These are phyloP conservation scores for Drosophila grimshawi DNA, from an alignment of 1,140 invertebrate species.

Conservation along the genomic window DNA sequence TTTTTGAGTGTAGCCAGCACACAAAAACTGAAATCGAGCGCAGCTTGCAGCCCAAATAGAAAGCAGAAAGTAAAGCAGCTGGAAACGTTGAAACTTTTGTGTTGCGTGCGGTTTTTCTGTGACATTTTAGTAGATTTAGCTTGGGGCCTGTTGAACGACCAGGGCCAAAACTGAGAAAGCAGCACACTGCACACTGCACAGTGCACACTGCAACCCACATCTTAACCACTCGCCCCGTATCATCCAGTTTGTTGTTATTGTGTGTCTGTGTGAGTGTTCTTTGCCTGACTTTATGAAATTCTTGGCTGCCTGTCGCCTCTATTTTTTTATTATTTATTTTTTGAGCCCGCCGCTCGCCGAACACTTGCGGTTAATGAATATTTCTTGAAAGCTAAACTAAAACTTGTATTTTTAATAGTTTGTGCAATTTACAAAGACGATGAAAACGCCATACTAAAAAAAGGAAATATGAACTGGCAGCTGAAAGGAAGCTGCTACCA, in stretches of 20 bases:
- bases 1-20: constrained; percentile 1
- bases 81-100: constrained; percentile 64
- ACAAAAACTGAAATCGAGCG: constrained; percentile 61
- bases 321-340: neutral
- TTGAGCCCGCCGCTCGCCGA: constrained; percentile 16
- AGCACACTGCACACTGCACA: neutral
- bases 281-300: constrained; percentile 43
- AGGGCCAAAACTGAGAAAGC: constrained; percentile 2
- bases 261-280: constrained; percentile 6
- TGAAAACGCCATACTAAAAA: neutral
- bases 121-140: constrained; percentile 65
- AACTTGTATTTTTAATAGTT: constrained; percentile 45
- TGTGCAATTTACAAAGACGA: constrained; percentile 31
- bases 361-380: constrained; percentile 49
- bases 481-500: neutral
- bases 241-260: constrained; percentile 22
- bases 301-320: constrained; percentile 18
- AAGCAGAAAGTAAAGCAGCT: constrained; percentile 29
- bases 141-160: constrained; percentile 10
- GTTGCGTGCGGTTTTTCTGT: constrained; percentile 65
- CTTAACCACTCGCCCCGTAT: neutral
- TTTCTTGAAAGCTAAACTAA: constrained; percentile 35
- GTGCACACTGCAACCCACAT: neutral
- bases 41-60: constrained; percentile 46
- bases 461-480: neutral